Evolutionary conservation across 2,888 invertebrate species (phyloP).

Genomic region (Lapara coniferarum): DNA sequence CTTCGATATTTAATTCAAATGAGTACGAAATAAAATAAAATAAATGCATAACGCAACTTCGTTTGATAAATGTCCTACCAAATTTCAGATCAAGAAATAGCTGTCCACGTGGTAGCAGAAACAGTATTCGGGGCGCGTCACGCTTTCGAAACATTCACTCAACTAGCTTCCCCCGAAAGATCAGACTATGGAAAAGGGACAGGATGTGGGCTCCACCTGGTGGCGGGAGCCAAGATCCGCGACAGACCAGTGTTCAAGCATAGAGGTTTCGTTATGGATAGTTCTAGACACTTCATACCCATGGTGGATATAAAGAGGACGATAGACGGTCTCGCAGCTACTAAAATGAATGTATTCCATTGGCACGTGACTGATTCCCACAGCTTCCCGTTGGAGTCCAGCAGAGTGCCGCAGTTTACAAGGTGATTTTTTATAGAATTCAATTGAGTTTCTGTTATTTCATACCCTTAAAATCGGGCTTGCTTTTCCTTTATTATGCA

Average conservation of each 20-base stretch:
- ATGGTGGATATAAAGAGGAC: conserved; percentile 87
- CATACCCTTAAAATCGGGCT: not conserved
- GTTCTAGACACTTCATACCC: conserved; percentile 93
- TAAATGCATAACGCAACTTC: no score
- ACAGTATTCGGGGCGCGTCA: conserved; percentile 90
- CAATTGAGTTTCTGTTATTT: not conserved
- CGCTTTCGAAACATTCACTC: conserved; percentile 89
- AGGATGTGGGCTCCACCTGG: conserved; percentile 83
- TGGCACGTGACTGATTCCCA: conserved; percentile 97
- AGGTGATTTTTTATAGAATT: conserved; percentile 66
- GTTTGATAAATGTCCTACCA: no score
- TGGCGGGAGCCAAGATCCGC: conserved; percentile 85
- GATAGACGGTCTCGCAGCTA: conserved; percentile 93
- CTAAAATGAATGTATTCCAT: conserved; percentile 96
- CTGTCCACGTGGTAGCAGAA: conserved; percentile 81
- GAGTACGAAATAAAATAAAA: not conserved
- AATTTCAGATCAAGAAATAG: conserved; percentile 71
- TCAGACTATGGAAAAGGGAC: conserved; percentile 50
- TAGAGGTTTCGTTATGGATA: conserved; percentile 94
- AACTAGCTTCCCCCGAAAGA: conserved; percentile 81
- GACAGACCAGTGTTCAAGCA: conserved; percentile 93
- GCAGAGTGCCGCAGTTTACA: conserved; percentile 89
- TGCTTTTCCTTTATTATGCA: no score
- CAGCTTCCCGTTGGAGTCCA: conserved; percentile 93
- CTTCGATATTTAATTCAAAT: not conserved